Conservation (phyloP, 2,888 invertebrate genomes). For the Drosophila mettleri region DNA sequence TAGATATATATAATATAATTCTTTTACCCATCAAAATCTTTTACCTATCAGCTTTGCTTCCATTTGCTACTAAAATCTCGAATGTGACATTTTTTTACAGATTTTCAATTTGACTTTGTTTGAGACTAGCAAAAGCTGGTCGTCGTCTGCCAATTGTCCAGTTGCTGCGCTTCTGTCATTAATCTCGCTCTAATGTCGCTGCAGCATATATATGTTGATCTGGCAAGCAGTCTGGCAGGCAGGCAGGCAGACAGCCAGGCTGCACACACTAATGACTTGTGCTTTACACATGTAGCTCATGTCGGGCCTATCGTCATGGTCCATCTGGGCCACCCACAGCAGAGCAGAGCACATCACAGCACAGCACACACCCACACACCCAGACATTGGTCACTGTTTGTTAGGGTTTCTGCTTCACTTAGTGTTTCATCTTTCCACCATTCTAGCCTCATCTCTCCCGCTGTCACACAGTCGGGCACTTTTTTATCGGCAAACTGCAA, state of each 20-base stretch:
- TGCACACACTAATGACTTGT: constrained; percentile 73
- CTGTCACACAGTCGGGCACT: constrained; percentile 23
- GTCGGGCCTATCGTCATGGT: constrained; percentile 49
- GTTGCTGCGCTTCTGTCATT: constrained; percentile 40
- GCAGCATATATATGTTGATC: constrained; percentile 10
- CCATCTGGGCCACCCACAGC: constrained; percentile 16
- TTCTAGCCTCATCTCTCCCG: constrained; percentile 10
- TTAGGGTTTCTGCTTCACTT: constrained; percentile 40
- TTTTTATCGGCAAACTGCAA: constrained; percentile 80
- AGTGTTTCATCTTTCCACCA: constrained; percentile 62
- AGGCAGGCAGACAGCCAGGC: constrained; percentile 16
- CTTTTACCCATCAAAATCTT: background rate
- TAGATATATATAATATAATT: background rate
- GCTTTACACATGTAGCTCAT: constrained; percentile 70
- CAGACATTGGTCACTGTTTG: constrained; percentile 56
- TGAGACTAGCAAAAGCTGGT: constrained; percentile 4
- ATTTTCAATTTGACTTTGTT: constrained; percentile 4
- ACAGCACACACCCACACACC: background rate
- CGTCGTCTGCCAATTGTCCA: constrained; percentile 39
- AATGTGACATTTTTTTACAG: background rate
- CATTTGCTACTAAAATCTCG: background rate
- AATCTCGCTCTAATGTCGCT: constrained; percentile 58
- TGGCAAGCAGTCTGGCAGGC: constrained; percentile 9
- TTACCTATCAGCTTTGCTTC: background rate
- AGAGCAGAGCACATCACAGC: too few relatives aligned